Base-by-base conservation (phyloP, 2,888 invertebrate genomes). In the Trichopoda pennipes region DNA sequence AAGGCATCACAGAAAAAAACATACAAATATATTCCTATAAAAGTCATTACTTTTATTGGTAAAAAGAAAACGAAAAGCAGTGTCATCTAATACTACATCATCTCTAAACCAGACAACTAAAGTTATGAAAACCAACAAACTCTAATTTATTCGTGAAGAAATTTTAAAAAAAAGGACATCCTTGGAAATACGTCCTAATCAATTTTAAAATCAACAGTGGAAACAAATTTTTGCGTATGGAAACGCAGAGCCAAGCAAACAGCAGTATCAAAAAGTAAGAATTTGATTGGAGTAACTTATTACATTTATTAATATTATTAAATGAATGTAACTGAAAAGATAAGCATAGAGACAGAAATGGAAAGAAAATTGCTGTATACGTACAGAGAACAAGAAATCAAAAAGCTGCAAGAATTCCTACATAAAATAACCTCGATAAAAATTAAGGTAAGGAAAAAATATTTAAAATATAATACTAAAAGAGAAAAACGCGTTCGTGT, bases 321-420 rank as follows among this genome's bases (percentile, higher is more conserved):
- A 58, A 38, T 58, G 35, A 4, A 61, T 7, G n/a, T n/a, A n/a
- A n/a, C n/a, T n/a, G n/a, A n/a, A n/a, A 42, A 61, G 14, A 61
- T 42, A 42, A 44, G 44, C 44, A 44, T 61, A 44, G 61, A 61
- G 61, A 10, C 47, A 47, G 44, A 61, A 61, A 47, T 61, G 16
- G n/a, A 61, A 61, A 61, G 61, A 44, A 61, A 42, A 61, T 44
- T 61, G 44, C 23, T 61, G 44, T 42, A 61, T 38, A 61, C 28
- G 32, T 47, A 21, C 47, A 28, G n/a, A 47, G 28, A 44, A 47
- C 23, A 47, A 63, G 61, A 63, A 44, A 63, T 32, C 17, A 63
- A 66, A 51, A 49, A 14, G 32, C 51, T 66, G 3, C 19, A 66
- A 35, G 35, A 51, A 51, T 51, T 47, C 19, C 28, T 63, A 63